Evolutionary conservation across 2,888 invertebrate species (phyloP).

Genomic region (Diogma glabrata): DNA sequence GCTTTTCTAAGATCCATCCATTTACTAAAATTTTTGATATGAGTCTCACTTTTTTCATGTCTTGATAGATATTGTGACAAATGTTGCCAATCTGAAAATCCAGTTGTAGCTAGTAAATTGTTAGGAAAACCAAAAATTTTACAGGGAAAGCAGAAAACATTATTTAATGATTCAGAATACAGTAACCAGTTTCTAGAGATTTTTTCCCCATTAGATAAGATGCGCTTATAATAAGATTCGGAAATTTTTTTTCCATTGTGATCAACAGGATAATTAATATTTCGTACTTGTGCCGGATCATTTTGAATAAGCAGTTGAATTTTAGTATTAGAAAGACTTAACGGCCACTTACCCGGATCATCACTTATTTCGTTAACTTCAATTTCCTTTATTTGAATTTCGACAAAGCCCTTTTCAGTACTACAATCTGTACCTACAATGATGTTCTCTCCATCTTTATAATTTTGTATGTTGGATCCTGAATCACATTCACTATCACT

Average conservation of each 20-base stretch:
- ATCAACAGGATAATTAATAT: background rate
- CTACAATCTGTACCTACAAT: too few species aligned
- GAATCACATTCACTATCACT: too few species aligned
- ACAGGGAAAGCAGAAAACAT: background rate
- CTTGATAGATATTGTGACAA: slow-evolving; percentile 1
- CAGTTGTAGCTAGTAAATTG: background rate
- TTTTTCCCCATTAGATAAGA: background rate
- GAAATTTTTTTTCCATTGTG: background rate
- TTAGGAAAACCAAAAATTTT: slow-evolving; percentile 1
- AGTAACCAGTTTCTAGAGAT: slow-evolving; percentile 1
- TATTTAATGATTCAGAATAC: background rate
- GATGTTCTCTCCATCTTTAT: too few species aligned
- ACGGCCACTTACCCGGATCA: too few species aligned
- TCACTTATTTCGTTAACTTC: too few species aligned
- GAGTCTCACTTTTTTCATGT: background rate
- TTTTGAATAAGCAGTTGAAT: background rate
- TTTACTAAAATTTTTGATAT: background rate
- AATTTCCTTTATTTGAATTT: too few species aligned
- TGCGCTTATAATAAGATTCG: background rate
- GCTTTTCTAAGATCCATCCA: background rate
- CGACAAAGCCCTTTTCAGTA: too few species aligned
- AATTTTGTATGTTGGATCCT: too few species aligned
- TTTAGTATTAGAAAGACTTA: background rate
- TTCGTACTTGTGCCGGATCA: too few species aligned
- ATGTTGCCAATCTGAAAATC: too few species aligned